phyloP scores from a whole-genome alignment of 2,888 invertebrate genomes.

The Acheta domesticus region DNA sequence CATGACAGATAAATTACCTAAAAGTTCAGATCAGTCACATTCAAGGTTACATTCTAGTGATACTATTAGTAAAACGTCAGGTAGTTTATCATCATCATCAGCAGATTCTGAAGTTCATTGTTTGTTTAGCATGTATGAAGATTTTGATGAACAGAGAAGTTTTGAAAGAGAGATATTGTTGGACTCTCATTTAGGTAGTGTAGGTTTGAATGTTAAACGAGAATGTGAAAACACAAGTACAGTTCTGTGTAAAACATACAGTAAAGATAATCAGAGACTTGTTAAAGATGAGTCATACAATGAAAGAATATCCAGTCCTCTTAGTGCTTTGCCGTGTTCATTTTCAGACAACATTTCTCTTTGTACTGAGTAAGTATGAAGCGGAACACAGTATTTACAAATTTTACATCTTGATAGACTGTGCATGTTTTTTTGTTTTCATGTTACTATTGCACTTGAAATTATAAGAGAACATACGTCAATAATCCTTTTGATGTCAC shows the following conservation, averaged over 20 bases:
- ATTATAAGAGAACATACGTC: too few relatives aligned
- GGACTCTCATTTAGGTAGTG: too few relatives aligned
- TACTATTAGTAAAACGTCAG: not conserved
- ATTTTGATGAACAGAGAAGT: not conserved
- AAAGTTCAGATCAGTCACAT: not conserved
- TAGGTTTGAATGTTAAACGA: too few relatives aligned
- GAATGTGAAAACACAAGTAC: too few relatives aligned
- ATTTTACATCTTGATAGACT: not conserved
- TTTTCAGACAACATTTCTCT: not conserved
- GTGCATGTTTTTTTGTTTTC: too few relatives aligned
- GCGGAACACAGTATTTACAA: not conserved
- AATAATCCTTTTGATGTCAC: too few relatives aligned
- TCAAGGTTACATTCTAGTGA: not conserved
- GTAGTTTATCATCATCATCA: too few relatives aligned
- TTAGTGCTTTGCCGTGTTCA: not conserved
- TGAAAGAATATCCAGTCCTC: not conserved
- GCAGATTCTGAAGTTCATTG: not conserved
- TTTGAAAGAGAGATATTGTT: not conserved
- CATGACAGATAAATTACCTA: not conserved
- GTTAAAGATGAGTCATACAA: too few relatives aligned
- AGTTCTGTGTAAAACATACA: too few relatives aligned
- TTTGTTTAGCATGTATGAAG: not conserved
- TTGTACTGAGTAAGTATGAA: conserved; percentile 10
- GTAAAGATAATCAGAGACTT: too few relatives aligned
- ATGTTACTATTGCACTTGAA: too few relatives aligned